phyloP scores from a whole-genome alignment of 1,140 invertebrate genomes.

The Macrosteles quadrilineatus region DNA sequence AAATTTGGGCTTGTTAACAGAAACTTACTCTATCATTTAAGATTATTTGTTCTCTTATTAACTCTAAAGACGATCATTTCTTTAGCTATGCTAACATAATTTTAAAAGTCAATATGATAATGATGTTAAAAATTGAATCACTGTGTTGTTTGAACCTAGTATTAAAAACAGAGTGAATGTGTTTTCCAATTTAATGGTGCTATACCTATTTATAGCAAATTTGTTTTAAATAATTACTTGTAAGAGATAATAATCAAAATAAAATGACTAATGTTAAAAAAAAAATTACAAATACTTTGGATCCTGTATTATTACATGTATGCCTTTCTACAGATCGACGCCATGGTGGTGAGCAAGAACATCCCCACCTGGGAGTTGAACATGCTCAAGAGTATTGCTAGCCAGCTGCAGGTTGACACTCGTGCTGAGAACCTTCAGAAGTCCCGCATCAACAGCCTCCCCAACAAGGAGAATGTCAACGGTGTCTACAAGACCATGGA shows the following conservation, averaged over 20 bases:
- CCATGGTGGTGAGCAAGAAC: conserved; percentile 56
- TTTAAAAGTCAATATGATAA: too few relatives aligned
- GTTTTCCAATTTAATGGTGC: background rate
- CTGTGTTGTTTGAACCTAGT: background rate
- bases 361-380: conserved; percentile 64
- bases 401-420: conserved; percentile 65
- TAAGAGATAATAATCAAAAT: background rate
- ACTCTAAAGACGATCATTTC: too few relatives aligned
- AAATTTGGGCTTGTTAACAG: too few relatives aligned
- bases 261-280: too few relatives aligned
- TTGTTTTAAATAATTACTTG: background rate
- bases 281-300: too few relatives aligned
- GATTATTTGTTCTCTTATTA: too few relatives aligned
- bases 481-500: conserved; percentile 42
- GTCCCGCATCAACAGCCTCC: conserved; percentile 53
- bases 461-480: conserved; percentile 50
- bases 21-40: too few relatives aligned
- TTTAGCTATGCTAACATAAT: too few relatives aligned
- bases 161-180: too few relatives aligned
- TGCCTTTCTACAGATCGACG: background rate
- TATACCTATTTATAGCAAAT: too few relatives aligned
- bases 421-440: conserved; percentile 52
- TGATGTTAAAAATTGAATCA: too few relatives aligned
- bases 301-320: background rate
- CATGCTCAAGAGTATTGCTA: conserved; percentile 63